Base-by-base conservation (phyloP, 2,797 vertebrate species). In the Neostethus bicornis region DNA sequence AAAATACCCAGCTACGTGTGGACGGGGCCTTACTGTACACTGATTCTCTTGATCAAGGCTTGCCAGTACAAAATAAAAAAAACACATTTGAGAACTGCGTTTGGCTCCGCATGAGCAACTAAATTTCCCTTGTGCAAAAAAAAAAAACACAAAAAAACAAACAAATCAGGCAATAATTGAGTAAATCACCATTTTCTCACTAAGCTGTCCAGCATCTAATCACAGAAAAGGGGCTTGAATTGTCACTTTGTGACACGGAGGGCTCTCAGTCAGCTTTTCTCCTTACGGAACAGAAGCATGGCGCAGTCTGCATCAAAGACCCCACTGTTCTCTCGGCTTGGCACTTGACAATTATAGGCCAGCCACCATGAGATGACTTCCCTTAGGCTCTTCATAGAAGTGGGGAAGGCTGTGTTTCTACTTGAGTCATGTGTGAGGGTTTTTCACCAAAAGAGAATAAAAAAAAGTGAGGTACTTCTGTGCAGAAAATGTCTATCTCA, bases 251-350 rank as follows among this genome's bases (percentile, higher is more conserved):
- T 62, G 54, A 76, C 61, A 66, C 21, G 0, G 12, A 61, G 45
- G 76, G 38, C 42, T 60, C 7, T 61, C 26, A 62, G 35, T 62
- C 41, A 42, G 46, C 28, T 52, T 5, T 14, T 21, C 17, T 25
- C 54, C 32, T 49, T 63, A 44, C 39, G 51, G 52, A 73, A 66
- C 51, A 57, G 29, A 44, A 72, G 65, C 48, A 61, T 58, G 61
- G 59, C 19, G 34, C 8, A 19, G 34, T 68, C 43, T 4, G 38
- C 16, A 52, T 83, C 61, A 85, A 78, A 77, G 81, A 73, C 68
- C 57, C 32, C 71, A 67, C 66, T 84, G 84, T 85, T 84, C 74
- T 58, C 61, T 68, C 42, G 63, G 64, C 73, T 81, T 73, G 83
- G 73, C 74, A 79, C 78, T 78, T 79, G 68, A 75, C 50, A 70